A percentile compares a stretch with the other conserved stretches of the same genome.
Evolutionary conservation across 2,888 invertebrate genomes (phyloP).

Genomic region (Brenthis hecate): DNA sequence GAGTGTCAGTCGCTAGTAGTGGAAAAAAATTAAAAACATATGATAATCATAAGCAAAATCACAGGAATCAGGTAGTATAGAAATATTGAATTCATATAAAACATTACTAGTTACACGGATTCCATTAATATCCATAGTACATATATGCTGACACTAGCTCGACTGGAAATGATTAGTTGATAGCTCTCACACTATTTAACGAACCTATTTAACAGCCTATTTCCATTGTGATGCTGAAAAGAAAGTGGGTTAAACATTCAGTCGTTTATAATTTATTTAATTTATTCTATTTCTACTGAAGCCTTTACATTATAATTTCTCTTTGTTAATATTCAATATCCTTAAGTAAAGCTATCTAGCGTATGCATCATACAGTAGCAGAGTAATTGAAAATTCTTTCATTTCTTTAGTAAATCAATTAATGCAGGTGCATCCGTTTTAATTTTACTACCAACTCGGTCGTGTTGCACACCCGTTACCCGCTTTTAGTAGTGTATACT

Average conservation of each 20-base stretch:
- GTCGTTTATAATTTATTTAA: constrained; percentile 4
- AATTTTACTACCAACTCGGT: no score
- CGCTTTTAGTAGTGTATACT: no score
- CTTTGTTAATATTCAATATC: background rate
- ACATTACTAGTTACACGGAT: background rate
- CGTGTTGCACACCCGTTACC: no score
- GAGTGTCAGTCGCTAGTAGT: no score
- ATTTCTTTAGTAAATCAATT: no score
- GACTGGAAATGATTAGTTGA: constrained; percentile 26
- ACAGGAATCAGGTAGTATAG: background rate
- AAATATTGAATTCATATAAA: background rate
- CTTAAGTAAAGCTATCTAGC: no score
- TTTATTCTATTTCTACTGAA: background rate
- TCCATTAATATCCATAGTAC: background rate
- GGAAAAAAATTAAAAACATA: no score
- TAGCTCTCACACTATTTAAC: constrained; percentile 28
- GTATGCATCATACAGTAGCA: no score
- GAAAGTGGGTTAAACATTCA: constrained; percentile 16
- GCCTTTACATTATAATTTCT: background rate
- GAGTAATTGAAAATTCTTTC: no score
- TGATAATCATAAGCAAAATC: no score
- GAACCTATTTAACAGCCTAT: constrained; percentile 23
- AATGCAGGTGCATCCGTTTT: no score
- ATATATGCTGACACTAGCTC: constrained; percentile 26
- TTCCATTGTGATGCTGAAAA: constrained; percentile 16